Evolutionary conservation across 2,113 vertebrate genomes (phyloP).

Genomic region (Microcebus ravelobensis): DNA sequence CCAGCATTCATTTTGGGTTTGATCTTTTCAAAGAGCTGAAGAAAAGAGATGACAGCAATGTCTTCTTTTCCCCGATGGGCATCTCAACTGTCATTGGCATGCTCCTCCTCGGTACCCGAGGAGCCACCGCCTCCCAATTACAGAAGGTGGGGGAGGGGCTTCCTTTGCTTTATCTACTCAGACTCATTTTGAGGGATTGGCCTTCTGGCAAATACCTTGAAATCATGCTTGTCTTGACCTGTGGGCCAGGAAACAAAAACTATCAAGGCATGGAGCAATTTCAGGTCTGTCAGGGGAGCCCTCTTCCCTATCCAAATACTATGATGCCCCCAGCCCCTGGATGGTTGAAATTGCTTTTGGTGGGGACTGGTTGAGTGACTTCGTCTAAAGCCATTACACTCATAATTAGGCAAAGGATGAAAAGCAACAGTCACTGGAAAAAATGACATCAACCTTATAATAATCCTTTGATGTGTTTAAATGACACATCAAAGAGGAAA

Average conservation of each 20-base stretch:
- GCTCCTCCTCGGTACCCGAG: conserved; percentile 43
- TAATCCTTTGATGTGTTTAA: not conserved
- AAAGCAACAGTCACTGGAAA: not conserved
- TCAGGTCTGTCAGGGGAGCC: not conserved
- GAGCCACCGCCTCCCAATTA: conserved; percentile 26
- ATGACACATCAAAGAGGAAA: not conserved
- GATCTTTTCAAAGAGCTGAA: conserved; percentile 76
- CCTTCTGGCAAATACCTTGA: accelerated
- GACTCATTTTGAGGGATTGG: not conserved
- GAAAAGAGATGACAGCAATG: conserved; percentile 56
- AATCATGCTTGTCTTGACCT: not conserved
- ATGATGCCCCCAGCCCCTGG: not conserved
- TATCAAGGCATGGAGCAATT: not conserved
- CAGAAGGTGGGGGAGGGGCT: conserved; percentile 43
- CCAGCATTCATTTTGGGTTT: conserved; percentile 68
- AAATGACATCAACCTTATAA: not conserved
- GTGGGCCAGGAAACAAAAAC: not conserved
- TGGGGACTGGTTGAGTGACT: not conserved
- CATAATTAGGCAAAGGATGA: not conserved
- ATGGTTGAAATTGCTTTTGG: not conserved
- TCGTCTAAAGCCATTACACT: not conserved
- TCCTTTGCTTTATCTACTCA: not conserved
- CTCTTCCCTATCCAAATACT: not conserved
- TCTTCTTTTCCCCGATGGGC: conserved; percentile 76
- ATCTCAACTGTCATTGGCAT: conserved; percentile 77